A percentile compares a stretch with the other conserved stretches of the same genome.
Conservation (phyloP, 2,888 invertebrate species). For the Cephus spinipes region DNA sequence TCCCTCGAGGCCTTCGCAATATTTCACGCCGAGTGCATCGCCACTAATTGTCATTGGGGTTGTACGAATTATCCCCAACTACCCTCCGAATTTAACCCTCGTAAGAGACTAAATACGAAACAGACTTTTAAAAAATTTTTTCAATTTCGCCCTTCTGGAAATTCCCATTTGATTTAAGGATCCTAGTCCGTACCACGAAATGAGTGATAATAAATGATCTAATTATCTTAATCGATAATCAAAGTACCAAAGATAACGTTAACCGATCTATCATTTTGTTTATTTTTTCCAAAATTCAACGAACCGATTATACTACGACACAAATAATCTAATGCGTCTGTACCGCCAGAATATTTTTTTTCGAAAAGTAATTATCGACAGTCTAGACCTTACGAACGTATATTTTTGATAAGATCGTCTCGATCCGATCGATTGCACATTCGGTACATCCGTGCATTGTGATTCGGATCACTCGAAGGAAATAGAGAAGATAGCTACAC, state of each 20-base stretch:
- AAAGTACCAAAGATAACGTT: not conserved
- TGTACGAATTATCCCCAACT: not conserved
- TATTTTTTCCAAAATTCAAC: not conserved
- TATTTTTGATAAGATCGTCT: not conserved
- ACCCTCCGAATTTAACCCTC: not conserved
- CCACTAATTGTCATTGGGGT: not conserved
- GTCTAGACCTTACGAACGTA: not conserved
- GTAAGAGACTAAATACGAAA: not conserved
- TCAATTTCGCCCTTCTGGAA: not conserved
- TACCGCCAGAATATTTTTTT: too few relatives aligned
- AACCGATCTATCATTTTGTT: not conserved
- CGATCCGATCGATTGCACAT: slow-evolving; percentile 23
- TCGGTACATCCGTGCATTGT: slow-evolving; percentile 36
- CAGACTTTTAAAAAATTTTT: not conserved
- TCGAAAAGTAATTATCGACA: not conserved
- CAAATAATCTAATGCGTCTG: not conserved
- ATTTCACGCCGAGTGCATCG: not conserved
- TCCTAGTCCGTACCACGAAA: not conserved
- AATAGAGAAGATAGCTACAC: not conserved
- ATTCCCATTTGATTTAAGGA: not conserved
- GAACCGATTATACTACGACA: too few relatives aligned
- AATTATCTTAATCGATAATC: not conserved
- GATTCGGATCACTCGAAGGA: slow-evolving; percentile 16
- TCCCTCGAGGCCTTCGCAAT: not conserved
- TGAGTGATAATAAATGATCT: not conserved